A percentile compares a stretch with the other conserved stretches of the same genome.
phyloP scores from a whole-genome alignment of 2,888 invertebrate genomes.

The Siphlonurus alternatus region DNA sequence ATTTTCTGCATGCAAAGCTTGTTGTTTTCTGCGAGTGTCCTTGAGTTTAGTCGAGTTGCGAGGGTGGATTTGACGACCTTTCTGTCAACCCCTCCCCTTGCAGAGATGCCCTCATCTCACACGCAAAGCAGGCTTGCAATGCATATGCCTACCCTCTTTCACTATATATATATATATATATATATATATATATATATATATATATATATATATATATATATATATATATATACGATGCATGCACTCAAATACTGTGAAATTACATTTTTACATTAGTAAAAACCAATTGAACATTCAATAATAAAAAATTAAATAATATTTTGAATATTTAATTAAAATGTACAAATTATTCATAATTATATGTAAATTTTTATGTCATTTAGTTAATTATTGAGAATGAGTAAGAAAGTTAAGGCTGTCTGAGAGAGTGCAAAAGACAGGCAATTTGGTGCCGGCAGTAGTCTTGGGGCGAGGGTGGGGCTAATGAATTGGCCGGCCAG shows the following conservation, averaged over 20 bases:
- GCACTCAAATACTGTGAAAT: background rate
- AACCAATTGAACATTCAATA: background rate
- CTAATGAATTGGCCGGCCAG: background rate
- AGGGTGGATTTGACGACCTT: conserved; percentile 7
- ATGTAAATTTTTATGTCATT: conserved; percentile 2
- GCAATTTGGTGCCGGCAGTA: background rate
- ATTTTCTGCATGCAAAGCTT: background rate
- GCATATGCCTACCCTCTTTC: background rate
- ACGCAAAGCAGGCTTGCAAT: background rate
- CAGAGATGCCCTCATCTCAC: background rate
- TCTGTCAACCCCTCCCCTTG: conserved; percentile 11
- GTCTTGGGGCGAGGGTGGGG: background rate
- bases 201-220: too few species aligned
- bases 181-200: too few species aligned
- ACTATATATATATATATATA: too few species aligned
- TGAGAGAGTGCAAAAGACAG: background rate
- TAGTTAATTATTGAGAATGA: background rate
- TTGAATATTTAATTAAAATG: background rate
- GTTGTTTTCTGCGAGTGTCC: background rate
- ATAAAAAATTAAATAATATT: background rate
- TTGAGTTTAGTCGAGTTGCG: background rate
- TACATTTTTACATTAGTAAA: background rate
- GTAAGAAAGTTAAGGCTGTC: conserved; percentile 3
- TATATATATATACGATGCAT: too few species aligned
- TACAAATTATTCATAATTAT: conserved; percentile 1